Evolutionary conservation across 2,797 vertebrate species (phyloP).

Genomic region (Staurois parvus): DNA sequence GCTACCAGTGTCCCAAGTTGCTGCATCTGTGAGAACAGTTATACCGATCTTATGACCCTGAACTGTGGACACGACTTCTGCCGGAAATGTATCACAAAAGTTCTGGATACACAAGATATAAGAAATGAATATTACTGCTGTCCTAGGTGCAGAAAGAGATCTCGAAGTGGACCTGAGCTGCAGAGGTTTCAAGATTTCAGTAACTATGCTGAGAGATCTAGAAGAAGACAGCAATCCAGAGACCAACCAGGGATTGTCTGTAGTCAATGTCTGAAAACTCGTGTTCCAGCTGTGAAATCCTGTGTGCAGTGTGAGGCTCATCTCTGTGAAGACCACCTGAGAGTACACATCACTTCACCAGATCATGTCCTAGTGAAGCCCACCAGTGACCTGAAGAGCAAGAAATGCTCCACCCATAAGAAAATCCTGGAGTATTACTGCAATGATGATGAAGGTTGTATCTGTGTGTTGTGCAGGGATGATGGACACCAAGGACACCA

Average conservation of each 20-base stretch:
- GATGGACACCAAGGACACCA: background rate
- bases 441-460: background rate
- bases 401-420: background rate
- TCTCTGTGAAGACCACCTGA: background rate
- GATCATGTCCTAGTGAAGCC: background rate
- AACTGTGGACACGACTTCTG: slow-evolving; percentile 12
- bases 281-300: background rate
- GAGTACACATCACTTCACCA: background rate
- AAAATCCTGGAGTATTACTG: slow-evolving; percentile 24
- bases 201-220: background rate
- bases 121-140: background rate
- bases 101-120: too few relatives aligned
- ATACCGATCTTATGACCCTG: background rate
- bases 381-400: background rate
- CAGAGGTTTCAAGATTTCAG: background rate
- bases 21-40: background rate
- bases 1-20: background rate
- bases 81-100: background rate
- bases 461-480: slow-evolving; percentile 6
- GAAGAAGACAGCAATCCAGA: too few relatives aligned
- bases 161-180: background rate
- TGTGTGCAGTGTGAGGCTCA: background rate
- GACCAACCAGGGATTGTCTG: background rate
- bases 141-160: background rate
- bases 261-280: background rate